Conservation (phyloP, 2,797 vertebrate species). For the Cryptoprocta ferox region DNA sequence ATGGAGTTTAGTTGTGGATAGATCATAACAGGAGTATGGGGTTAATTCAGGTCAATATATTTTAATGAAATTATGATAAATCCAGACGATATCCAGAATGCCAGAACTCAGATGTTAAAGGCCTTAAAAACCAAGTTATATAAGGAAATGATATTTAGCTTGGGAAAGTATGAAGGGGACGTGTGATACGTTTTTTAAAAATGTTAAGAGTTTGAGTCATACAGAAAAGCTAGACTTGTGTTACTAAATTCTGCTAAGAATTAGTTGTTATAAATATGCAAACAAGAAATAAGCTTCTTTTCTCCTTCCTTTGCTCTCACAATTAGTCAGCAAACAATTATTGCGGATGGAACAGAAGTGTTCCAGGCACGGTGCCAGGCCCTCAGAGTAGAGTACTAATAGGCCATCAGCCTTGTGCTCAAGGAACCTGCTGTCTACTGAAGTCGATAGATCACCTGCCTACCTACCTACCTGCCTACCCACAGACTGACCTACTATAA, state of each 20-base stretch:
- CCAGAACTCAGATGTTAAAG: background rate
- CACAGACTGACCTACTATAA: too few relatives aligned
- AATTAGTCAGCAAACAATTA: background rate
- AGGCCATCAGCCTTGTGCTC: background rate
- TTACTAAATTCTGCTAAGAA: conserved; percentile 28
- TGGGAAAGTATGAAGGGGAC: background rate
- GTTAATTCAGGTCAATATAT: background rate
- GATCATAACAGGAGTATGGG: background rate
- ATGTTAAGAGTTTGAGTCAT: background rate
- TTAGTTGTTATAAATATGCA: background rate
- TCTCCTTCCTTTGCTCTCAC: background rate
- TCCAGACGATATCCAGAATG: background rate
- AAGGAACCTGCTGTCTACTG: background rate
- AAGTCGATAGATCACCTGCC: background rate
- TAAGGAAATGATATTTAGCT: background rate
- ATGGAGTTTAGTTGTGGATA: background rate
- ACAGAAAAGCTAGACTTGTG: background rate
- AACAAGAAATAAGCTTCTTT: background rate
- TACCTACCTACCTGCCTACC: background rate
- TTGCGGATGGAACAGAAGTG: background rate
- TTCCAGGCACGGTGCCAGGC: background rate
- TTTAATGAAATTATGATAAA: background rate
- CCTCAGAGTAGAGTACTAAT: background rate
- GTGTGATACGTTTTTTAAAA: background rate
- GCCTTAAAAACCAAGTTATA: background rate